Conservation (phyloP, 2,797 vertebrate genomes). For the Silurus lanzhouensis region DNA sequence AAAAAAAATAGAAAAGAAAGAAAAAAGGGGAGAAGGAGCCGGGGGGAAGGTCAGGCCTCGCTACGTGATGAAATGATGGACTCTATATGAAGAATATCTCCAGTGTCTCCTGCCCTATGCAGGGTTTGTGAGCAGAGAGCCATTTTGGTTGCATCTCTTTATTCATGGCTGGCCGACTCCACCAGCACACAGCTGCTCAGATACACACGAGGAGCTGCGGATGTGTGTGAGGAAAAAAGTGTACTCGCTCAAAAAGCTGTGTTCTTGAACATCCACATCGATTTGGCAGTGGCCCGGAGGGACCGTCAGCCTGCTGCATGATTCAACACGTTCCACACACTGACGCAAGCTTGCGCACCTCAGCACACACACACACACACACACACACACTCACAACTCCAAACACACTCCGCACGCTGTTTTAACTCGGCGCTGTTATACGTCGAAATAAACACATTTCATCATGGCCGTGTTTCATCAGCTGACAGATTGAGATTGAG, state of each 20-base stretch:
- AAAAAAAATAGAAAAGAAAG: constrained; percentile 11
- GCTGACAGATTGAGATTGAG: constrained; percentile 32
- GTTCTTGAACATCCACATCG: constrained; percentile 36
- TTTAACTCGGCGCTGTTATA: constrained; percentile 18
- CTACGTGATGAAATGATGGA: neutral
- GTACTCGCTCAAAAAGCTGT: constrained; percentile 31
- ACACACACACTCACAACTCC: neutral
- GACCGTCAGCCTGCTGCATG: constrained; percentile 40
- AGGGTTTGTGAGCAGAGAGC: neutral
- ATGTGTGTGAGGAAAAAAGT: constrained; percentile 9
- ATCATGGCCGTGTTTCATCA: constrained; percentile 43
- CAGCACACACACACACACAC: constrained; percentile 22
- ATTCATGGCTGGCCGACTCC: constrained; percentile 22
- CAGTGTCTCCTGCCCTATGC: neutral
- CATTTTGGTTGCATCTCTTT: neutral
- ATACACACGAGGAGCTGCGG: constrained; percentile 38
- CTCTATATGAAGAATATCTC: constrained; percentile 50
- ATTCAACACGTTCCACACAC: constrained; percentile 45
- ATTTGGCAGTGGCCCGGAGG: constrained; percentile 41
- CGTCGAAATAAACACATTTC: constrained; percentile 47
- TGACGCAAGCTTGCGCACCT: constrained; percentile 44
- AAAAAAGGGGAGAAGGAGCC: constrained; percentile 46
- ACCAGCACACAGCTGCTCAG: constrained; percentile 57
- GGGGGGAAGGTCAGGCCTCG: neutral
- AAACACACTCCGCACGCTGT: constrained; percentile 13